Percentiles rank a stretch among this genome's conserved stretches.
Conservation (phyloP, 2,797 vertebrate species). For the Thalassophryne amazonica region DNA sequence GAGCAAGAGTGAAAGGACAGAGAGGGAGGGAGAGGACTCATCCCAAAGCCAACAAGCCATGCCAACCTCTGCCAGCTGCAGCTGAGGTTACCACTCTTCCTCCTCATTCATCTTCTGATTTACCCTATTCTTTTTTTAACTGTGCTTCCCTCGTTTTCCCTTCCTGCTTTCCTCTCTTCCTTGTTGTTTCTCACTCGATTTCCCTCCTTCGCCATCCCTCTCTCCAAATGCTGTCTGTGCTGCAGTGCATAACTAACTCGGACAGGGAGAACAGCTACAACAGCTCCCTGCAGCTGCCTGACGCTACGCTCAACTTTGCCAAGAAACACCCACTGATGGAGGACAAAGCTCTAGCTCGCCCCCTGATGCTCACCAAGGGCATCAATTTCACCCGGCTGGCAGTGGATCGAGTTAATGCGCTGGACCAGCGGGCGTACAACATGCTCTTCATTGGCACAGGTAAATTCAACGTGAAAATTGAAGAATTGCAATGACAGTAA, state of each 20-base stretch:
- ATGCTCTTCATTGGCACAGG: constrained; percentile 96
- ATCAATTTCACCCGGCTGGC: constrained; percentile 92
- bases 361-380: constrained; percentile 89
- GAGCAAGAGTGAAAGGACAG: constrained; percentile 4
- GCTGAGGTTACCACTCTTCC: constrained; percentile 48
- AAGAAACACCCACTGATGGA: constrained; percentile 97
- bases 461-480: constrained; percentile 31
- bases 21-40: constrained; percentile 1
- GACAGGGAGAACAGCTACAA: constrained; percentile 85
- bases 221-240: constrained; percentile 16
- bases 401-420: constrained; percentile 81
- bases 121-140: neutral
- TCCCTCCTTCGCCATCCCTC: neutral
- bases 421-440: constrained; percentile 84
- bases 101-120: constrained; percentile 21
- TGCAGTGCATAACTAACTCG: constrained; percentile 90
- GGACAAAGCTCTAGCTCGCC: constrained; percentile 82
- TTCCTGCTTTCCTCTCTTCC: neutral
- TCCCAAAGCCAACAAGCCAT: constrained; percentile 42
- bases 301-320: constrained; percentile 95
- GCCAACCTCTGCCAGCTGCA: constrained; percentile 51
- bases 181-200: neutral
- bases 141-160: neutral
- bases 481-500: no score
- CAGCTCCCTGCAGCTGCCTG: constrained; percentile 92